These are phyloP conservation scores for Potamilus streckersoni DNA, from an alignment of 1,140 invertebrate species.

Conservation along the genomic window DNA sequence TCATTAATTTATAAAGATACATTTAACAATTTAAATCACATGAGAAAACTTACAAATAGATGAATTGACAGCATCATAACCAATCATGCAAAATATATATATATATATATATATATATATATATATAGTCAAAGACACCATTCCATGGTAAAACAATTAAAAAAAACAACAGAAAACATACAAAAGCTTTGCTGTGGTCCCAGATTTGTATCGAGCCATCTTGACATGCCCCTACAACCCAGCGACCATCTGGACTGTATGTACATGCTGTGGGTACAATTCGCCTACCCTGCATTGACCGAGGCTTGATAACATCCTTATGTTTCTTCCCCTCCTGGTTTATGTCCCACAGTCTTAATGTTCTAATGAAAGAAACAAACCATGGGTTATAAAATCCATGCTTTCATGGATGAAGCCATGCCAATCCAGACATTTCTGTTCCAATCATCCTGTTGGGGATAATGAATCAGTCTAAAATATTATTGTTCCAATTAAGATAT, in stretches of 20 bases:
- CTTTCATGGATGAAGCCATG: too few species aligned
- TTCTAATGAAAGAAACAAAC: conserved; percentile 70
- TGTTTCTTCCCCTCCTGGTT: conserved; percentile 78
- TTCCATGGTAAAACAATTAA: neutral
- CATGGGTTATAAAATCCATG: too few species aligned
- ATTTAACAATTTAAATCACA: neutral
- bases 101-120: too few species aligned
- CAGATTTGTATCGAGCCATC: conserved; percentile 99
- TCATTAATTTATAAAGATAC: too few species aligned
- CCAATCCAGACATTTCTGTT: too few species aligned
- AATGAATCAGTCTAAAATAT: too few species aligned
- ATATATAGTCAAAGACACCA: too few species aligned
- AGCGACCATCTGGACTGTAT: conserved; percentile 80
- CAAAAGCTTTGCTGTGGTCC: conserved; percentile 85
- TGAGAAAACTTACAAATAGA: neutral
- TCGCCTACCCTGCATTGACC: conserved; percentile 88
- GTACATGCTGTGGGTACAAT: conserved; percentile 82
- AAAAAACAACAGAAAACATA: conserved; percentile 56
- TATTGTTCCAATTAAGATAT: too few species aligned
- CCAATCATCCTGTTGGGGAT: too few species aligned
- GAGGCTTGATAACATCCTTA: conserved; percentile 88
- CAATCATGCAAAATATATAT: neutral
- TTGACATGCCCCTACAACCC: conserved; percentile 89
- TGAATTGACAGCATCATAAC: neutral
- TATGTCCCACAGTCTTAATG: conserved; percentile 90